phyloP scores from a whole-genome alignment of 1,140 invertebrate genomes.

The Tribolium castaneum region DNA sequence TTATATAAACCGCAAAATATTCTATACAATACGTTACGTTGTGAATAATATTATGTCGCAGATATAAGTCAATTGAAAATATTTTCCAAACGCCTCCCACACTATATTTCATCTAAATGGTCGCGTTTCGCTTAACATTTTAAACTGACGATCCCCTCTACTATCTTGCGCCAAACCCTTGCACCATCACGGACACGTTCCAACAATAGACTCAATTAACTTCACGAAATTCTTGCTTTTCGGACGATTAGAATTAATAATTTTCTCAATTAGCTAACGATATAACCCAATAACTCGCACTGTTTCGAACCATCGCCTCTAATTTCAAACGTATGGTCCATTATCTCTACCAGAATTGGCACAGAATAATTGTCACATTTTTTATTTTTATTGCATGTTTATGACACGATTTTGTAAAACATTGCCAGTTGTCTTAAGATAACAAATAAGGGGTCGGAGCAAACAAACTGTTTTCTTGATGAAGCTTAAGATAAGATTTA shows the following conservation, averaged over 20 bases:
- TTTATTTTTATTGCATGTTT: too few relatives aligned
- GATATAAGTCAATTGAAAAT: slow-evolving; percentile 35
- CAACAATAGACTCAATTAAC: slow-evolving; percentile 18
- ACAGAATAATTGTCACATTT: too few relatives aligned
- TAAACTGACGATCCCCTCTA: background rate
- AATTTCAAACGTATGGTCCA: too few relatives aligned
- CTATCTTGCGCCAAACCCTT: slow-evolving; percentile 11
- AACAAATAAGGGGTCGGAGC: background rate
- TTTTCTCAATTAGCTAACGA: background rate
- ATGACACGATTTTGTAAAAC: too few relatives aligned
- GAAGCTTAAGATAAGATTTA: slow-evolving; percentile 3
- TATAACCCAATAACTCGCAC: background rate
- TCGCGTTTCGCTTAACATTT: slow-evolving; percentile 14
- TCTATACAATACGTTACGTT: slow-evolving; percentile 26
- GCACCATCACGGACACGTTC: background rate
- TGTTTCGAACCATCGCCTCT: background rate
- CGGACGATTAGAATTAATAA: background rate
- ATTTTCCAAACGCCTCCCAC: slow-evolving; percentile 23
- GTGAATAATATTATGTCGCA: slow-evolving; percentile 27
- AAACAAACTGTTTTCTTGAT: background rate
- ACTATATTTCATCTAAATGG: slow-evolving; percentile 17
- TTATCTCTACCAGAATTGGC: too few relatives aligned
- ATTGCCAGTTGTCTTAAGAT: background rate
- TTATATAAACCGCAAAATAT: slow-evolving; percentile 44
- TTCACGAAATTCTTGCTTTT: background rate